These are phyloP conservation scores for Chrysomela aeneicollis DNA, from an alignment of 2,888 invertebrate species.

Conservation along the genomic window DNA sequence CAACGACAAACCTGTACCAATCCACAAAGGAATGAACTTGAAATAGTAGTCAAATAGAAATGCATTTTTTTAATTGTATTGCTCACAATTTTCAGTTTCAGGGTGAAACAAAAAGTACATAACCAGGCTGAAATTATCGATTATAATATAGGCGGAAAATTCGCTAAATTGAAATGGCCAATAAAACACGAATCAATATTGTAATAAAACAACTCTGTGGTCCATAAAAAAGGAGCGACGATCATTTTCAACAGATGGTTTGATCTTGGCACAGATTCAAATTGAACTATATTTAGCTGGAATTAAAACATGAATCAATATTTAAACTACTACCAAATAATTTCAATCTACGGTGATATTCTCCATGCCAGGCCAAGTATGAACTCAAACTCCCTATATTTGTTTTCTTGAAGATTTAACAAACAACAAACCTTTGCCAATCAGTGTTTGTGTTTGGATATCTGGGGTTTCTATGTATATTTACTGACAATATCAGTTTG, in stretches of 20 bases:
- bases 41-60: background rate
- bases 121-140: too few relatives aligned
- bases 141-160: too few relatives aligned
- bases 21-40: background rate
- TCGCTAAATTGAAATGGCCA: too few relatives aligned
- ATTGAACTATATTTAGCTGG: constrained; percentile 10
- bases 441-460: background rate
- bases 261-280: constrained; percentile 14
- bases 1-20: too few relatives aligned
- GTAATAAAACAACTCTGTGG: background rate
- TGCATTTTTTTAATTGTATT: too few relatives aligned
- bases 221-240: background rate
- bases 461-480: background rate
- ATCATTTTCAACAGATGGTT: constrained; percentile 9
- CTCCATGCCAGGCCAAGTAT: background rate
- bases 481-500: background rate
- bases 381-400: background rate
- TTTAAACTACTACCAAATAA: background rate
- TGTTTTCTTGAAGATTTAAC: background rate
- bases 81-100: too few relatives aligned
- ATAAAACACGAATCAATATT: background rate
- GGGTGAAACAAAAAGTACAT: too few relatives aligned
- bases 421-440: background rate
- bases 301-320: background rate
- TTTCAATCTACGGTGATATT: background rate